These are phyloP conservation scores for Thamnophis sirtalis DNA, from an alignment of 2,113 vertebrate genomes.

Conservation along the genomic window DNA sequence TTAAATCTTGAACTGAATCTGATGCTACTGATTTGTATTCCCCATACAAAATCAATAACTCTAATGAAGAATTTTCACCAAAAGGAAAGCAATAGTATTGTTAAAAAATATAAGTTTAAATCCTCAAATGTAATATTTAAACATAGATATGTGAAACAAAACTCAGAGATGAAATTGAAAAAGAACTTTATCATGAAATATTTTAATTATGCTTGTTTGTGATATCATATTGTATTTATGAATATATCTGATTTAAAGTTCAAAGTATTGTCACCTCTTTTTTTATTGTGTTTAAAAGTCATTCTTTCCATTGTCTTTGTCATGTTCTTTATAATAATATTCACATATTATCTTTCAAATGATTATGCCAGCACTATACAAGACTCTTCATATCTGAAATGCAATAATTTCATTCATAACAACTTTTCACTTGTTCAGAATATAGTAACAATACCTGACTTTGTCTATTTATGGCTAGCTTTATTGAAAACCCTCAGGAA, in stretches of 20 bases:
- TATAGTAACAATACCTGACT: not conserved
- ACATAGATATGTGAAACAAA: not conserved
- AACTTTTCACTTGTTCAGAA: not conserved
- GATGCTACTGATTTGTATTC: not conserved
- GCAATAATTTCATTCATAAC: not conserved
- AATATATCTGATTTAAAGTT: not conserved
- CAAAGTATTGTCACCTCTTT: not conserved
- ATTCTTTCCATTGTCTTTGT: not conserved
- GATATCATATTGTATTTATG: not conserved
- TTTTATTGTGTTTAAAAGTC: not conserved
- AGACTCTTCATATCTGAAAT: not conserved
- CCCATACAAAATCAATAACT: not conserved
- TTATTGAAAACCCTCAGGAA: not conserved
- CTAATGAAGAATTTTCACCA: not conserved
- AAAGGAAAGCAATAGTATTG: not conserved
- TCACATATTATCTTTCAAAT: not conserved
- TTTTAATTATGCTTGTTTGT: not conserved
- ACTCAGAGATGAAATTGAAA: not conserved
- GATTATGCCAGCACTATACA: not conserved
- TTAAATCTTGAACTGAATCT: not conserved
- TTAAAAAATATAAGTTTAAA: not conserved
- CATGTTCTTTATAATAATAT: not conserved
- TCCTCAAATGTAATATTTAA: not conserved
- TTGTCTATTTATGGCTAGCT: not conserved
- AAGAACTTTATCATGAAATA: not conserved